Base-by-base conservation (phyloP, 2,888 invertebrate species). In the Caenorhabditis angaria region DNA sequence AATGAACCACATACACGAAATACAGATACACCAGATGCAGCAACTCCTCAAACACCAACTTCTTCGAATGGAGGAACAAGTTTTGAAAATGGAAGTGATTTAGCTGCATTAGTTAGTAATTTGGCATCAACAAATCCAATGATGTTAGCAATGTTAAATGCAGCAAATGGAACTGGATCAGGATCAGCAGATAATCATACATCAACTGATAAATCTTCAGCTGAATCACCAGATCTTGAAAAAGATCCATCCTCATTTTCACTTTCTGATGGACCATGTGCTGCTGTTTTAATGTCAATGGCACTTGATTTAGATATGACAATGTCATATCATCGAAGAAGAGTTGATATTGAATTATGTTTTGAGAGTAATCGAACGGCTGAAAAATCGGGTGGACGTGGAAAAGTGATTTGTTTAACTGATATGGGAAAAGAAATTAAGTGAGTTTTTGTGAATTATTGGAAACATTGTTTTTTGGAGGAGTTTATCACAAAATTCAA, bases 341-440 rank as follows among this genome's bases (percentile, higher is more conserved):
- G 79, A 25, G 76, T 79, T 14, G 77, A 81, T 50, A 73, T 81
- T 48, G 83, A 84, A 66, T 66, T 82, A 53, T 76, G 80, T 56
- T 84, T 84, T 59, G 82, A 83, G 65, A 76, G 77, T 25, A 84
- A 82, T 64, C 78, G 80, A 20, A 81, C 82, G 0, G 84, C 82
- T 10, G 83, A 82, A 62, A 78, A 80, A 58, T 73, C 74, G 27
- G 79, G 79, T n/a, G 83, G 79, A 51, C 65, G 77, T 29, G 78
- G 81, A 65, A 81, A 81, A 71, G 75, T 81, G 18, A 70, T 82
- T 20, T 78, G 80, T 56, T 51, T 82, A 29, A 70, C 74, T 1
- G 82, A 82, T 67, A 51, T 77, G 25, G 78, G 80, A 29, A 76
- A 76, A 48, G 78, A 82, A 57, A 82, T 82, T 58, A 70, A 69